These are phyloP conservation scores for Polyommatus iphigenia DNA, from an alignment of 2,888 invertebrate species.

Conservation along the genomic window DNA sequence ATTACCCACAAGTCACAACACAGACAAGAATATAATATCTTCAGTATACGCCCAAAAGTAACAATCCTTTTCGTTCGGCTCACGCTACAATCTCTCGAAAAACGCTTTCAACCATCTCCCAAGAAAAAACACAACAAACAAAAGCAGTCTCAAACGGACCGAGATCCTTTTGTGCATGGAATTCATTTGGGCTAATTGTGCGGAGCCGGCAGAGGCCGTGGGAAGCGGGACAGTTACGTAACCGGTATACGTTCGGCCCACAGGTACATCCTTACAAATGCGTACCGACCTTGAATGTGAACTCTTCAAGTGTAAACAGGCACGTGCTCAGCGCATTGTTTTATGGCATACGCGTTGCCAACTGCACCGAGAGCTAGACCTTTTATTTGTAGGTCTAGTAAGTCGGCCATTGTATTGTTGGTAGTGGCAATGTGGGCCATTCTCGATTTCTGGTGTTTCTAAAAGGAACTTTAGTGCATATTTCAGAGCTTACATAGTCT, in stretches of 20 bases:
- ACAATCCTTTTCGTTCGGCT: background rate
- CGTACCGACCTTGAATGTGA: conserved; percentile 78
- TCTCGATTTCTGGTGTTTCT: background rate
- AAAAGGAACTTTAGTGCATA: background rate
- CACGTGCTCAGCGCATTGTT: conserved; percentile 79
- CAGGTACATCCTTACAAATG: conserved; percentile 79
- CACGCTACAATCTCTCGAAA: background rate
- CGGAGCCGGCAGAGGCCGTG: conserved; percentile 65
- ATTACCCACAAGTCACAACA: background rate
- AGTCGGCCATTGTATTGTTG: conserved; percentile 34
- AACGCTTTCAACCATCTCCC: conserved; percentile 17
- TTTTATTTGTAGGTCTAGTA: conserved; percentile 32
- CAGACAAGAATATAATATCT: background rate
- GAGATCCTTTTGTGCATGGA: conserved; percentile 32
- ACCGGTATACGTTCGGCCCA: conserved; percentile 77
- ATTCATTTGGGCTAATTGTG: conserved; percentile 52
- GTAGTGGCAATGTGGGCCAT: background rate
- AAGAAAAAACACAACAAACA: conserved; percentile 14
- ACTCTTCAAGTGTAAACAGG: conserved; percentile 77
- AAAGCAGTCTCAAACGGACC: conserved; percentile 35
- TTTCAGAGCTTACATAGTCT: background rate
- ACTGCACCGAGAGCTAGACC: conserved; percentile 49
- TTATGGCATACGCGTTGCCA: conserved; percentile 62
- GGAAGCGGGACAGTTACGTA: conserved; percentile 77
- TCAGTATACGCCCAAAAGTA: background rate